These are phyloP conservation scores for Papilio glaucus DNA, from an alignment of 1,140 invertebrate genomes.

Conservation along the genomic window DNA sequence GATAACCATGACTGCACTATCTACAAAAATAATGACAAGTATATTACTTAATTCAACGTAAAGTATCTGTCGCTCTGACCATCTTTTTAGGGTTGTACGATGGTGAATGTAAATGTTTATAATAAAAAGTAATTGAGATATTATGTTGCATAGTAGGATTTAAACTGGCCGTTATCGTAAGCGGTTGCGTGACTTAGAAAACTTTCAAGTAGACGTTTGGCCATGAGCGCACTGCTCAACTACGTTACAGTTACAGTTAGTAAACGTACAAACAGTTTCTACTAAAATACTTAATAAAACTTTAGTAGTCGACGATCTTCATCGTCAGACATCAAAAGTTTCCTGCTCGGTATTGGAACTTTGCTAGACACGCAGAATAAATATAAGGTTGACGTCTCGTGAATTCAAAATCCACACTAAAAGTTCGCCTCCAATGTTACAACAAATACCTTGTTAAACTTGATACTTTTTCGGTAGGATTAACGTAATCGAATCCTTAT, in stretches of 20 bases:
- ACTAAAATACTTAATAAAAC: conserved; percentile 13
- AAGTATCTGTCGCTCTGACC: too few species aligned
- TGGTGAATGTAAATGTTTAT: not conserved
- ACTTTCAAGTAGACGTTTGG: conserved; percentile 32
- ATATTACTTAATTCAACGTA: too few species aligned
- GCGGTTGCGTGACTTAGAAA: conserved; percentile 28
- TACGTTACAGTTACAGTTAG: not conserved
- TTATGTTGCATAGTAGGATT: conserved; percentile 15
- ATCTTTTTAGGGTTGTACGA: not conserved
- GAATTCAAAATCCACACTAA: conserved; percentile 31
- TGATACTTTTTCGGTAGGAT: conserved; percentile 35
- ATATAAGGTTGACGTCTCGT: conserved; percentile 35
- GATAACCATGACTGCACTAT: too few species aligned
- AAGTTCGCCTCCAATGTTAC: conserved; percentile 27
- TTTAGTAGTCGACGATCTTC: not conserved
- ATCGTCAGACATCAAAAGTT: conserved; percentile 34
- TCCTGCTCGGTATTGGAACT: conserved; percentile 7
- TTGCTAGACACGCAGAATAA: conserved; percentile 33
- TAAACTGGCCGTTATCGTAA: conserved; percentile 18
- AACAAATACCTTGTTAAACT: conserved; percentile 35
- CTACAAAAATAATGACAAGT: too few species aligned
- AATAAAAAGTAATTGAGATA: conserved; percentile 25
- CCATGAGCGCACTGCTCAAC: conserved; percentile 15
- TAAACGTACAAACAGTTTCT: conserved; percentile 25
- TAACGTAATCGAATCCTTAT: conserved; percentile 36